Evolutionary conservation across 2,113 vertebrate genomes (phyloP).

Genomic region (Coptodon bakossiorum): DNA sequence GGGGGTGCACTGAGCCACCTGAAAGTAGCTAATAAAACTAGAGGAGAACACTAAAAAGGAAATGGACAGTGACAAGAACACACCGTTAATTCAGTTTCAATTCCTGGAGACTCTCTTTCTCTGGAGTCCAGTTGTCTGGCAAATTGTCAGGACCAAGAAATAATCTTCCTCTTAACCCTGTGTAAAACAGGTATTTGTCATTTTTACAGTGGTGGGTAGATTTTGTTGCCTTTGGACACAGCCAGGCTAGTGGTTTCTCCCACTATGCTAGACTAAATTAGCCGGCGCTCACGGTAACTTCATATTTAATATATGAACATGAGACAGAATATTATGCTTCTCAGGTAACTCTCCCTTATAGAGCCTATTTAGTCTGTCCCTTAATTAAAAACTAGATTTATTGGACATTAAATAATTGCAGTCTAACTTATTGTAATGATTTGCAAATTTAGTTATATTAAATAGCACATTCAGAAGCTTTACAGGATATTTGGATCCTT

Average conservation of each 20-base stretch:
- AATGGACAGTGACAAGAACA: neutral
- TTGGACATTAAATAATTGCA: neutral
- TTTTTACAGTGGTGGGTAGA: neutral
- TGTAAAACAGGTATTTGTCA: neutral
- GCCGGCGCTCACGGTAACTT: fast-evolving
- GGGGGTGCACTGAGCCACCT: neutral
- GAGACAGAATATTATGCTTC: neutral
- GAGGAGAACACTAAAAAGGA: neutral
- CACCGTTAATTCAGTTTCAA: neutral
- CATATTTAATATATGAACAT: neutral
- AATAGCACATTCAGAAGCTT: neutral
- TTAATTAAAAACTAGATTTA: neutral
- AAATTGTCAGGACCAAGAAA: neutral
- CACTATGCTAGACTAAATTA: neutral
- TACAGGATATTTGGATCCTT: neutral
- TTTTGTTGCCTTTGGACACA: neutral
- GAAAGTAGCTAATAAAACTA: neutral
- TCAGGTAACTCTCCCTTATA: neutral
- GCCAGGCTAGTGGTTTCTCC: neutral
- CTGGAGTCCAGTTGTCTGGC: neutral
- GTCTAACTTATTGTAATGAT: neutral
- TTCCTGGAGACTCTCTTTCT: neutral
- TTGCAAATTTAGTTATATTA: neutral
- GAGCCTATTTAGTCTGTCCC: neutral
- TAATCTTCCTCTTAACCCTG: neutral